Percentiles rank a stretch among this genome's conserved stretches.
These are phyloP conservation scores for Catamblyrhynchus diadema DNA, from an alignment of 2,797 vertebrate genomes.

Conservation along the genomic window DNA sequence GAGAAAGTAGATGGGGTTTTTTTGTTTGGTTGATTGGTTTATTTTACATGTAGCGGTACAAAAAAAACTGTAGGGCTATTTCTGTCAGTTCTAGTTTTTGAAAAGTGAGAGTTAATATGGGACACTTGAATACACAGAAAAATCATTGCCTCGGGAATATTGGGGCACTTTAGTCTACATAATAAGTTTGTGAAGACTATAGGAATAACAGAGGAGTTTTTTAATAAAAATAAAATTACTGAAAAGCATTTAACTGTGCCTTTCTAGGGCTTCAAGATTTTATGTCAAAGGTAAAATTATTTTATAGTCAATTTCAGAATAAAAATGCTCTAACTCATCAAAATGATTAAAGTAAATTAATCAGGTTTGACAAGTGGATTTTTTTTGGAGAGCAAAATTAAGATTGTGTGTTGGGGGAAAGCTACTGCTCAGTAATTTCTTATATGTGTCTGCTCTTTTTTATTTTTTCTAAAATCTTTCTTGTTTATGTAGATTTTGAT, in stretches of 20 bases:
- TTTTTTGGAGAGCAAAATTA: not conserved
- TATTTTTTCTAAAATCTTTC: not conserved
- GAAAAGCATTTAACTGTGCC: not conserved
- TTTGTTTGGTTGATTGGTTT: not conserved
- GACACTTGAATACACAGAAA: not conserved
- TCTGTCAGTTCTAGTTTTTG: not conserved
- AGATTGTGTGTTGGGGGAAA: fast-evolving
- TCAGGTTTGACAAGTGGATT: not conserved
- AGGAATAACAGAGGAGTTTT: not conserved
- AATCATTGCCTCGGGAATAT: not conserved
- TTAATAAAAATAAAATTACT: not conserved
- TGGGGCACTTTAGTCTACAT: not conserved
- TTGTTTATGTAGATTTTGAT: not conserved
- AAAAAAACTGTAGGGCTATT: not conserved
- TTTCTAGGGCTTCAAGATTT: not conserved
- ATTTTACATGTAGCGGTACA: not conserved
- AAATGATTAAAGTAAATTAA: not conserved
- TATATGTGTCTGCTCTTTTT: fast-evolving
- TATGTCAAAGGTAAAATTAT: not conserved
- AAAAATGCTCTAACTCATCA: not conserved
- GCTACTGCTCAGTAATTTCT: not conserved
- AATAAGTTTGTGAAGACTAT: not conserved
- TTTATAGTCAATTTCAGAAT: not conserved
- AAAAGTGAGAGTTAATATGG: not conserved
- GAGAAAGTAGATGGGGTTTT: not conserved